Conservation (phyloP, 2,113 vertebrate species). For the Pollimyrus isidori region DNA sequence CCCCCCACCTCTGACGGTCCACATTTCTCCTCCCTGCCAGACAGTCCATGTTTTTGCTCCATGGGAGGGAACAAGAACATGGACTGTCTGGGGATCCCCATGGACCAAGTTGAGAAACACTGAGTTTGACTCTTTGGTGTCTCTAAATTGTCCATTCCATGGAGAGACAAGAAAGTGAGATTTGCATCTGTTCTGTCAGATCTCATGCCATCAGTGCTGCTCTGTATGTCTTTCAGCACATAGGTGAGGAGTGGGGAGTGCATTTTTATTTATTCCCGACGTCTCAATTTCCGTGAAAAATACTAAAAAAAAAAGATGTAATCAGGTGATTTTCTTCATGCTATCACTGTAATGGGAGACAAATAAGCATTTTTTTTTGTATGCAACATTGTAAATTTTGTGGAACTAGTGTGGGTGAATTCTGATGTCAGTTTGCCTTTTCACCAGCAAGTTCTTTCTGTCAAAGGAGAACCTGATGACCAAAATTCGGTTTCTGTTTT, state of each 20-base stretch:
- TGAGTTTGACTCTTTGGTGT: neutral
- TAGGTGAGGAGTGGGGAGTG: constrained; percentile 88
- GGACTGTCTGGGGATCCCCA: neutral
- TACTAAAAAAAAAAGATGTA: neutral
- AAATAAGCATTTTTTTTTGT: neutral
- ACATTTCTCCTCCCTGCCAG: neutral
- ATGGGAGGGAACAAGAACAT: neutral
- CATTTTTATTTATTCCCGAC: constrained; percentile 96
- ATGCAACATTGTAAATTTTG: neutral
- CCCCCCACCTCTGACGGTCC: neutral
- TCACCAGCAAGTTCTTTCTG: neutral
- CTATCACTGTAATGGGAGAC: neutral
- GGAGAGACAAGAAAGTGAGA: neutral
- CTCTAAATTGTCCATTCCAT: neutral
- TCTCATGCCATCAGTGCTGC: constrained; percentile 96
- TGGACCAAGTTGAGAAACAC: neutral
- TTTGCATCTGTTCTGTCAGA: constrained; percentile 48
- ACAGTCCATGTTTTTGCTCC: neutral
- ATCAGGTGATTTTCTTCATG: neutral
- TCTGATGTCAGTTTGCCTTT: neutral
- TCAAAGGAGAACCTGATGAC: neutral
- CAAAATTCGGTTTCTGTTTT: neutral
- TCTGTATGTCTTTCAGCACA: constrained; percentile 89
- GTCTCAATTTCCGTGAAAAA: constrained; percentile 21
- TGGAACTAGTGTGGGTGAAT: neutral